phyloP scores from a whole-genome alignment of 1,140 invertebrate species.

The Holcopasites calliopsidis region DNA sequence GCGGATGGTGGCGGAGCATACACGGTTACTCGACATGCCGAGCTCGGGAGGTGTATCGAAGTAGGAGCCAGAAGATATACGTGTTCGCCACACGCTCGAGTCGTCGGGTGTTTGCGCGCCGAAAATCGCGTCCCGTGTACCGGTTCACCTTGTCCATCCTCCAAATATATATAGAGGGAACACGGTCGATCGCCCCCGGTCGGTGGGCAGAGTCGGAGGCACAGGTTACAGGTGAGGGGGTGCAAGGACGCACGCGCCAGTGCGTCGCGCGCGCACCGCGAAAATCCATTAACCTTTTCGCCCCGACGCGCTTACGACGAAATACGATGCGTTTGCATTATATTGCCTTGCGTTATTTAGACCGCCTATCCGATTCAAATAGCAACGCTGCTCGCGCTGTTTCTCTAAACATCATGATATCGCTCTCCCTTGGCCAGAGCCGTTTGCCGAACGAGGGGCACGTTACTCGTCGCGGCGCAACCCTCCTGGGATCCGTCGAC shows the following conservation, averaged over 20 bases:
- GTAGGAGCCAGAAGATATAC: background rate
- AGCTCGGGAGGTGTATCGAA: background rate
- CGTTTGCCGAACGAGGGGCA: no score
- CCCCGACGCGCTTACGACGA: background rate
- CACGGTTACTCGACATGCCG: slow-evolving; percentile 4
- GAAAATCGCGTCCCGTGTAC: slow-evolving; percentile 57
- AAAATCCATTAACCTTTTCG: slow-evolving; percentile 18
- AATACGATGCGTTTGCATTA: background rate
- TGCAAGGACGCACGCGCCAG: slow-evolving; percentile 27
- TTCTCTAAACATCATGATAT: no score
- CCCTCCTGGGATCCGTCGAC: no score
- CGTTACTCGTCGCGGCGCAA: no score
- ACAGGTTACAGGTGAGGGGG: slow-evolving; percentile 43
- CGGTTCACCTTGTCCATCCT: slow-evolving; percentile 50
- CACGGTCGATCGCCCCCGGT: slow-evolving; percentile 17
- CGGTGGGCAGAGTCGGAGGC: no score
- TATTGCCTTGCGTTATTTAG: no score
- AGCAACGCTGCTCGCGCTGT: no score
- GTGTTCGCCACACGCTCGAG: background rate
- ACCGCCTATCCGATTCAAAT: no score
- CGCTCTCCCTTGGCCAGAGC: no score
- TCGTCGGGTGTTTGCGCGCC: background rate
- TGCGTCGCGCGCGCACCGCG: background rate
- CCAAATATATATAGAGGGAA: slow-evolving; percentile 68
- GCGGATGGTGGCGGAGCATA: background rate